phyloP scores from a whole-genome alignment of 2,888 invertebrate species.

The Neoaliturus tenellus region DNA sequence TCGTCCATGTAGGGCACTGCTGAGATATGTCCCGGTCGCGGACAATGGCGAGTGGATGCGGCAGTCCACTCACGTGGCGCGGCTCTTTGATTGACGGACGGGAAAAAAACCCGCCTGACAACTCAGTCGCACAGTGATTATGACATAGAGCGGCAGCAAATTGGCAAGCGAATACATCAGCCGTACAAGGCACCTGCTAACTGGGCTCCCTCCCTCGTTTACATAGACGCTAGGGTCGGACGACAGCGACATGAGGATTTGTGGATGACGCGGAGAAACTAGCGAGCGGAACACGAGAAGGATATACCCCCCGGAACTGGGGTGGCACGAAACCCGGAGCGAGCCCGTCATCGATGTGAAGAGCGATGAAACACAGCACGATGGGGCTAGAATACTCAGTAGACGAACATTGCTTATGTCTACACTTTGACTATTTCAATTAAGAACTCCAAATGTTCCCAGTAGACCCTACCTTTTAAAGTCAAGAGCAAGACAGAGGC shows the following conservation, averaged over 20 bases:
- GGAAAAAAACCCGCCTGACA: conserved; percentile 44
- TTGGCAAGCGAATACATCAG: conserved; percentile 47
- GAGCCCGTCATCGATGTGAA: no score
- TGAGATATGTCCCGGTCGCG: conserved; percentile 26
- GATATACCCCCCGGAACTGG: not conserved
- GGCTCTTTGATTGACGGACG: conserved; percentile 46
- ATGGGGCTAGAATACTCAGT: no score
- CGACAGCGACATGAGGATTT: not conserved
- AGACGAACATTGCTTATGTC: no score
- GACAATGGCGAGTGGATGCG: conserved; percentile 36
- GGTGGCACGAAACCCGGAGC: no score
- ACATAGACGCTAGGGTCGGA: not conserved
- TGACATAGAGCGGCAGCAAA: conserved; percentile 46
- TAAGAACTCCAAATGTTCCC: no score
- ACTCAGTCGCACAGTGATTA: conserved; percentile 45
- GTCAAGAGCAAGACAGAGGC: no score
- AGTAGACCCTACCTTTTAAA: no score
- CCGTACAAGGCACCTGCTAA: conserved; percentile 50
- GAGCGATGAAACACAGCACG: no score
- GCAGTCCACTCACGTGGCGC: conserved; percentile 31
- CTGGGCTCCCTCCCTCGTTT: conserved; percentile 18
- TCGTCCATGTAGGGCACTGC: conserved; percentile 32
- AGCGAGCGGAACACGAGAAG: not conserved
- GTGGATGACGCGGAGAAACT: not conserved
- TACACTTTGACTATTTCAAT: no score